phyloP scores from a whole-genome alignment of 2,113 vertebrate genomes.

The Pungitius pungitius region DNA sequence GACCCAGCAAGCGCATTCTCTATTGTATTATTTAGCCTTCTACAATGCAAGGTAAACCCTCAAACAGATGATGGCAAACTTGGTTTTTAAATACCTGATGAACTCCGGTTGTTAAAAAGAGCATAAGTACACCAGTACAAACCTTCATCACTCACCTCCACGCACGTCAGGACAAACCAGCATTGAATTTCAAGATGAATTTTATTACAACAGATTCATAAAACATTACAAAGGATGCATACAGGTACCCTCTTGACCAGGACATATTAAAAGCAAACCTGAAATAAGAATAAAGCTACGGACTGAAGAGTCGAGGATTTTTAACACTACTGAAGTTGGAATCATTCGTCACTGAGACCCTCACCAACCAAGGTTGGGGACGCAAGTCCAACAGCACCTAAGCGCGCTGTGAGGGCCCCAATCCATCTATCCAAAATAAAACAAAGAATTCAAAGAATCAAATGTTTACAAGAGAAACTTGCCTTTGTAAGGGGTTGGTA shows the following conservation, averaged over 20 bases:
- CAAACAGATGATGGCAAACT: constrained; percentile 45
- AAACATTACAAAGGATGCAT: constrained; percentile 95
- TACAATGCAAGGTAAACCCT: not conserved
- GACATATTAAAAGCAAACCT: constrained; percentile 86
- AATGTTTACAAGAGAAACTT: constrained; percentile 95
- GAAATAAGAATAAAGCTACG: constrained; percentile 88
- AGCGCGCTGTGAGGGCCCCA: constrained; percentile 94
- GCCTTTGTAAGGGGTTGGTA: constrained; percentile 93
- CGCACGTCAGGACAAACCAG: constrained; percentile 91
- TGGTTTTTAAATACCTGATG: constrained; percentile 38
- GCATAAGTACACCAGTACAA: constrained; percentile 79
- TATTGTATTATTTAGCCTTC: not conserved
- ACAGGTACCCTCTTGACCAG: constrained; percentile 84
- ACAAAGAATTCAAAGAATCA: constrained; percentile 63
- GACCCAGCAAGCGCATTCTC: not conserved
- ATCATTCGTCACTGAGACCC: constrained; percentile 87
- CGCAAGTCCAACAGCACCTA: constrained; percentile 97
- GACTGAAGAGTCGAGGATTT: constrained; percentile 88
- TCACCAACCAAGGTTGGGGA: constrained; percentile 99
- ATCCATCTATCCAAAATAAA: constrained; percentile 76
- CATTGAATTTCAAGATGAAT: constrained; percentile 89
- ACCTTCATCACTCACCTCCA: constrained; percentile 91
- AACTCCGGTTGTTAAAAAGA: constrained; percentile 15
- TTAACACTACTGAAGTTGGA: constrained; percentile 81
- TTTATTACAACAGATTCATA: constrained; percentile 96